Evolutionary conservation across 2,888 invertebrate genomes (phyloP).

Genomic region (Branchinecta sandiegonensis): DNA sequence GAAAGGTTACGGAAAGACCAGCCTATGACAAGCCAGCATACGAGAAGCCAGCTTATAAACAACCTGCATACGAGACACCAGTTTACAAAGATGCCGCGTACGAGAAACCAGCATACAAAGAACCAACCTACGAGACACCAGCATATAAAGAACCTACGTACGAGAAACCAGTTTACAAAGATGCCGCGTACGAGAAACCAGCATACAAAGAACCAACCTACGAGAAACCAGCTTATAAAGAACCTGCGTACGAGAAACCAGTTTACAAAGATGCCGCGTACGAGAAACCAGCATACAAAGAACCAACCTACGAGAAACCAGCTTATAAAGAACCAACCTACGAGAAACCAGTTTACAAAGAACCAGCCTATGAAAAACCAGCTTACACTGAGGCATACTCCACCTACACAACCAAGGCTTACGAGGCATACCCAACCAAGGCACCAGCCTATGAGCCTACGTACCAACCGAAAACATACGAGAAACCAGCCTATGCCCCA

Average conservation of each 20-base stretch:
- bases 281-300: constrained; percentile 19
- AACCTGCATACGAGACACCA: not conserved
- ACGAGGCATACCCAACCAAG: too few relatives aligned
- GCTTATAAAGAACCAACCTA: constrained; percentile 22
- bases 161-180: constrained; percentile 10
- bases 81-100: not conserved
- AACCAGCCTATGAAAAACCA: constrained; percentile 1
- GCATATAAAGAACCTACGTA: not conserved
- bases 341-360: constrained; percentile 17
- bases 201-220: not conserved
- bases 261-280: not conserved
- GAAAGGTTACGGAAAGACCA: not conserved
- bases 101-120: not conserved
- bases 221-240: constrained; percentile 1
- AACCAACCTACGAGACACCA: not conserved
- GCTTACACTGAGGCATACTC: not conserved
- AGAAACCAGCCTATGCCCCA: too few relatives aligned
- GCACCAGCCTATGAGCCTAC: too few relatives aligned
- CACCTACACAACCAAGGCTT: too few relatives aligned
- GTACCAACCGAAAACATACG: too few relatives aligned
- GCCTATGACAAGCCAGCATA: not conserved
- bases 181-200: not conserved
- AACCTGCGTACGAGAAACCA: constrained; percentile 16
- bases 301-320: constrained; percentile 13
- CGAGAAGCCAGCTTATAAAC: not conserved